Evolutionary conservation across 92 coral and sea anemone genomes (phyloP).

Genomic region (Bergia puertoricense): DNA sequence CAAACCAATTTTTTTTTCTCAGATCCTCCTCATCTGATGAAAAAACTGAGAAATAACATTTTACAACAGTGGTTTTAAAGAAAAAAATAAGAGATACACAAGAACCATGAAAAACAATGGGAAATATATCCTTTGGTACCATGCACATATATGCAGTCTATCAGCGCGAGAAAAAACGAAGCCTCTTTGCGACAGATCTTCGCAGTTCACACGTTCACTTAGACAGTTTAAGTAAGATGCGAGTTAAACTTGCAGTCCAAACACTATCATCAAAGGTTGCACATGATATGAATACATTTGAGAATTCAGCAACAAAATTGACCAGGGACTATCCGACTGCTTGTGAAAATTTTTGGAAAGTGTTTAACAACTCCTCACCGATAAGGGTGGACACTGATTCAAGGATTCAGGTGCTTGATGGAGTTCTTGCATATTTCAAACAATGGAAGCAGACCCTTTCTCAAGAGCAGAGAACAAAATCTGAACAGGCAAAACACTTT

Average conservation of each 20-base stretch:
- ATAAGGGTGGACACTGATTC: constrained; percentile 7
- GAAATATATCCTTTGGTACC: constrained; percentile 46
- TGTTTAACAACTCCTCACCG: constrained; percentile 33
- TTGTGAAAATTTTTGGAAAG: constrained; percentile 43
- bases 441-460: constrained; percentile 36
- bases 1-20: constrained; percentile 50
- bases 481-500: constrained; percentile 41
- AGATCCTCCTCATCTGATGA: constrained; percentile 55
- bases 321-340: constrained; percentile 18
- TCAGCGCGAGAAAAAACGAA: constrained; percentile 27
- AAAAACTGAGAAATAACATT: constrained; percentile 49
- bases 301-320: constrained; percentile 37
- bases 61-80: constrained; percentile 41
- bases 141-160: constrained; percentile 48
- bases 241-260: constrained; percentile 51
- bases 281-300: constrained; percentile 47
- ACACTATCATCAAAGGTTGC: constrained; percentile 38
- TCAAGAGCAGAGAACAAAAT: constrained; percentile 29
- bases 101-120: constrained; percentile 46
- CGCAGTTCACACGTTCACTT: constrained; percentile 47
- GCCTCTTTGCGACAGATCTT: constrained; percentile 42
- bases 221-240: constrained; percentile 42
- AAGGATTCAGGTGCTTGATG: constrained; percentile 29
- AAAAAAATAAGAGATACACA: constrained; percentile 42
- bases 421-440: constrained; percentile 32